Conservation (phyloP, 2,113 vertebrate species). For the Naja naja region DNA sequence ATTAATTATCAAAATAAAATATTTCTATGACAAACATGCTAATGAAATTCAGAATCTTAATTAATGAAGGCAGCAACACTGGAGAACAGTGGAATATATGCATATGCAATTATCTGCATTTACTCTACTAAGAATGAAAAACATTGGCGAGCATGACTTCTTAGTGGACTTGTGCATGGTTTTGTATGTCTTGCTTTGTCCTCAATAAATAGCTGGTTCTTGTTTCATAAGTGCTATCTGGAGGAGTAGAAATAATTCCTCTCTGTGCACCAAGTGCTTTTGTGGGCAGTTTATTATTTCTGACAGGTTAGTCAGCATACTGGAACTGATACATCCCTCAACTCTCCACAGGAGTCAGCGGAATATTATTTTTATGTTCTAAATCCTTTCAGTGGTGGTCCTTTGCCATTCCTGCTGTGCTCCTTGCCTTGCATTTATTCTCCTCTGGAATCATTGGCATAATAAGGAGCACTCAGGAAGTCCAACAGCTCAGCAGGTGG, state of each 20-base stretch:
- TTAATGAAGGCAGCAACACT: background rate
- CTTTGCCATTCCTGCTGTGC: slow-evolving; percentile 2
- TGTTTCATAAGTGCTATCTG: slow-evolving; percentile 23
- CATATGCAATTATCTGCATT: background rate
- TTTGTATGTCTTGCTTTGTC: slow-evolving; percentile 1
- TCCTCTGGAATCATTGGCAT: slow-evolving; percentile 1
- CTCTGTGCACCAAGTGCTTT: slow-evolving; percentile 23
- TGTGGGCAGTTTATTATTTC: slow-evolving; percentile 37
- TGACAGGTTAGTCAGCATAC: slow-evolving; percentile 38
- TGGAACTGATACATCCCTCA: slow-evolving; percentile 29
- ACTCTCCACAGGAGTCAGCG: slow-evolving; percentile 11
- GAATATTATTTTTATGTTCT: slow-evolving; percentile 26
- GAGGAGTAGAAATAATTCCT: background rate
- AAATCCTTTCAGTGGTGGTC: slow-evolving; percentile 35
- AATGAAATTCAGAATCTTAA: background rate
- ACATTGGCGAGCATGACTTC: too few species aligned
- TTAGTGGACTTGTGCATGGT: background rate
- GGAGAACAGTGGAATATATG: background rate
- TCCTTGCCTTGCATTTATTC: slow-evolving; percentile 26
- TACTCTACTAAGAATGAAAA: slow-evolving; percentile 9
- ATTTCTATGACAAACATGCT: background rate
- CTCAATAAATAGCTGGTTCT: background rate
- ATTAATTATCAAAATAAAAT: background rate
- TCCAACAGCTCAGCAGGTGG: background rate
- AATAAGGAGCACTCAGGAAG: background rate